These are phyloP conservation scores for Gymnoscopelus braueri DNA, from an alignment of 2,797 vertebrate genomes.

Conservation along the genomic window DNA sequence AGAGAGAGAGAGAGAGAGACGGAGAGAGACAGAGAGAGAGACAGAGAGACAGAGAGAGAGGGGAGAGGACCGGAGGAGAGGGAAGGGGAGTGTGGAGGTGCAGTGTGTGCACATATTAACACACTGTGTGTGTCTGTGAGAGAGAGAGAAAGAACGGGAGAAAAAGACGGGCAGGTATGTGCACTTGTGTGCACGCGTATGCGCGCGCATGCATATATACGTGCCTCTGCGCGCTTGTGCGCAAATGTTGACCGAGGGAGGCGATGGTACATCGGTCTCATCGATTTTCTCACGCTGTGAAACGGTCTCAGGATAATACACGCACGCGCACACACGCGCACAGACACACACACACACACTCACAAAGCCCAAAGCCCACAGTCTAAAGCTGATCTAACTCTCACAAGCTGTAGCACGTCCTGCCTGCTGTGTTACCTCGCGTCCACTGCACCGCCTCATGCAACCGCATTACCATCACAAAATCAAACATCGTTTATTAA, in stretches of 20 bases:
- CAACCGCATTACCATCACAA: slow-evolving; percentile 9
- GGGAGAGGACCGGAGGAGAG: not conserved
- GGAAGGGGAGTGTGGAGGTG: not conserved
- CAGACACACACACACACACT: slow-evolving; percentile 38
- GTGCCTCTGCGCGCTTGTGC: slow-evolving; percentile 33
- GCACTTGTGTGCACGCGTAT: not conserved
- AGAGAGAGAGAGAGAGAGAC: not conserved
- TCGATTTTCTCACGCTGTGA: slow-evolving; percentile 80
- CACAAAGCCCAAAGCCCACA: slow-evolving; percentile 10
- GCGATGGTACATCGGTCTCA: slow-evolving; percentile 73
- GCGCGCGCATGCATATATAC: slow-evolving; percentile 3
- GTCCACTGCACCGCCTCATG: slow-evolving; percentile 42
- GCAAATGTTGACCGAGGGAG: slow-evolving; percentile 68
- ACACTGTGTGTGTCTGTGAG: not conserved
- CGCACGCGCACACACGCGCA: slow-evolving; percentile 16
- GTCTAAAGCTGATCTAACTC: slow-evolving; percentile 34
- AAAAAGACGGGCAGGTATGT: not conserved
- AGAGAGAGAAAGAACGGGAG: not conserved
- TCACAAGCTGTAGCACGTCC: slow-evolving; percentile 38
- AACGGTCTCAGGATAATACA: slow-evolving; percentile 70
- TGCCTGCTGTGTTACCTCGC: slow-evolving; percentile 37
- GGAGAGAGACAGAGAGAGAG: slow-evolving; percentile 46
- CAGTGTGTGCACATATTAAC: slow-evolving; percentile 33
- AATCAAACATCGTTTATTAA: slow-evolving; percentile 29
- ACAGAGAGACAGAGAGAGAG: slow-evolving; percentile 18